Conservation (phyloP, 2,113 vertebrate genomes). For the Psittacara wagleri region DNA sequence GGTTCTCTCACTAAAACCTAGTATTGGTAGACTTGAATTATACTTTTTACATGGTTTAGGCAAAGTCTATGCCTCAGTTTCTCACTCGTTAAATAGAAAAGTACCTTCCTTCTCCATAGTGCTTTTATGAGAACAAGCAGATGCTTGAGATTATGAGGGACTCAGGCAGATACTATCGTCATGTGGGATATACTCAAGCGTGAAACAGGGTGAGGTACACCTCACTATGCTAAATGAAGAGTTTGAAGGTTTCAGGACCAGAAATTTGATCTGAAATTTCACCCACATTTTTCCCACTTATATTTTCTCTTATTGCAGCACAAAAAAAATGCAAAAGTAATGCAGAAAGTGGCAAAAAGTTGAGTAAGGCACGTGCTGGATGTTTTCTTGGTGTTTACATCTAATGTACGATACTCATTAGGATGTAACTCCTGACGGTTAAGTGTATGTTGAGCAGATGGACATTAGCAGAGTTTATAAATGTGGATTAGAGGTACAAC, state of each 20-base stretch:
- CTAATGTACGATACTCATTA: neutral
- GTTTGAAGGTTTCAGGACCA: neutral
- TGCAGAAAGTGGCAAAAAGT: neutral
- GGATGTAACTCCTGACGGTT: rapidly evolving
- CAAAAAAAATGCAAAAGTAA: neutral
- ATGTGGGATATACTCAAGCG: neutral
- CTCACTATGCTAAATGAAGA: neutral
- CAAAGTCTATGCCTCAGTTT: neutral
- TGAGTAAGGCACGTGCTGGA: rapidly evolving
- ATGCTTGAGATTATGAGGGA: neutral
- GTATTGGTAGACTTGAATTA: neutral
- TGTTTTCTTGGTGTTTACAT: neutral
- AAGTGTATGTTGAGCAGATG: neutral
- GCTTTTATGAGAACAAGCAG: neutral
- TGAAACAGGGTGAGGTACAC: neutral
- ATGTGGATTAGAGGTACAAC: neutral
- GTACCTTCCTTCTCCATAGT: neutral
- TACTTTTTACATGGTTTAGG: neutral
- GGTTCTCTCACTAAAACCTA: neutral
- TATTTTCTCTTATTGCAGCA: neutral
- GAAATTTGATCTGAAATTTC: neutral
- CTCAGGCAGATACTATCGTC: neutral
- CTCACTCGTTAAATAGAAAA: neutral
- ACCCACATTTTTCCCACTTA: neutral
- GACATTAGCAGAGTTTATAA: neutral